Base-by-base conservation (phyloP, 2,797 vertebrate species). In the Sternotherus odoratus region DNA sequence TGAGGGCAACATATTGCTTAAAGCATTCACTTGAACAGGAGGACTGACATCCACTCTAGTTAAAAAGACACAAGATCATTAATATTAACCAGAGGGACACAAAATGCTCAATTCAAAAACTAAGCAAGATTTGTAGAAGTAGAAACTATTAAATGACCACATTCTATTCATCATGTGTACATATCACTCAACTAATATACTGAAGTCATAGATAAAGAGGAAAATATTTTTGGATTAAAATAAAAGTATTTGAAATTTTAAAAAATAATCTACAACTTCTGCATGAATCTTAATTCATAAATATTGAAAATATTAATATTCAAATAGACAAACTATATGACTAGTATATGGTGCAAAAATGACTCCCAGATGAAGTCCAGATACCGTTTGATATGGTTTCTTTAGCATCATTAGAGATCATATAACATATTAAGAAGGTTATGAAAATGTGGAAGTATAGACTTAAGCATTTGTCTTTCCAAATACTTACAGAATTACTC, bases 1-100 rank as follows among this genome's bases (percentile, higher is more conserved):
- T 86, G 98, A 96, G 79, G 98, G 98, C 96, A 99, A 95, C 69
- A 97, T 89, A 85, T 48, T 97, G 95, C 95, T 98, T 88, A 98
- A 97, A 6, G 98, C 92, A 78, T 97, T 97, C 74, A 95, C 93
- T 89, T 97, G 98, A 46, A 88, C 82, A 33, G 98, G 97, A 56
- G 98, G 97, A 95, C 97, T 98, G 93, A 98, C 97, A 97, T 99
- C 99, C 98, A 98, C 97, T 63, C 99, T 99, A 97, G 77, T 91
- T 48, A 96, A 48, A 69, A 78, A 98, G 87, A 56, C n/a, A 96
- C 53, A 96, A 12, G 15, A 26, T 12, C 69, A 93, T 93, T 85
- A 96, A 86, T 48, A 79, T 36, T 53, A 93, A 23, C 88, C 19
- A 36, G 30, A 36, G 43, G 74, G 90, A 89, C 63, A 78, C 16